A percentile compares a stretch with the other conserved stretches of the same genome.
These are phyloP conservation scores for Dysdera silvatica DNA, from an alignment of 1,140 invertebrate species.

Conservation along the genomic window DNA sequence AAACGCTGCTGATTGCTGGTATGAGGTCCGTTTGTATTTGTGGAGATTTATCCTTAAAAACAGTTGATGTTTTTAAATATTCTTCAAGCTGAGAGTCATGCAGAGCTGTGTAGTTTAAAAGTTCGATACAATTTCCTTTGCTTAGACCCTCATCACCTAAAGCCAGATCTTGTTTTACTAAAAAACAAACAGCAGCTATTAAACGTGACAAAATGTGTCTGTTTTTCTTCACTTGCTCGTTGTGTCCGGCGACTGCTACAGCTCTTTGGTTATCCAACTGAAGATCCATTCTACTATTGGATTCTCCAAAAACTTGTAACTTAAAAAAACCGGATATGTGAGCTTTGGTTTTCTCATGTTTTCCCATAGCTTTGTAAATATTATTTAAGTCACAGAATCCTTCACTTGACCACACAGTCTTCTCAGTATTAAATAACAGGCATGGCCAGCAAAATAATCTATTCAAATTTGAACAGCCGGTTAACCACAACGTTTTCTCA, in stretches of 20 bases:
- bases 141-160: constrained; percentile 7
- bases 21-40: constrained; percentile 32
- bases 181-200: background rate
- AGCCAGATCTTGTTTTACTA: constrained; percentile 6
- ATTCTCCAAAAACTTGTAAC: background rate
- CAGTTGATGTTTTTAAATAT: constrained; percentile 15
- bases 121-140: constrained; percentile 14
- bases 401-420: background rate
- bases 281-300: background rate
- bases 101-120: background rate
- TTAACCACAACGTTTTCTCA: constrained; percentile 7
- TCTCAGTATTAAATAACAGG: background rate
- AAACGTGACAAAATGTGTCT: constrained; percentile 7
- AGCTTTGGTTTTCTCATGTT: background rate
- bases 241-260: background rate
- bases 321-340: background rate
- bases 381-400: constrained; percentile 5
- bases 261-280: background rate
- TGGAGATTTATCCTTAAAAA: constrained; percentile 2
- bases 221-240: constrained; percentile 16
- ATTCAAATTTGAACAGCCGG: background rate
- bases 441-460: constrained; percentile 19
- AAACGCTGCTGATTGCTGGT: constrained; percentile 6
- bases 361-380: background rate
- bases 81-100: constrained; percentile 6